Conservation (phyloP, 92 coral and sea anemone species). For the Palythoa caribaeorum region DNA sequence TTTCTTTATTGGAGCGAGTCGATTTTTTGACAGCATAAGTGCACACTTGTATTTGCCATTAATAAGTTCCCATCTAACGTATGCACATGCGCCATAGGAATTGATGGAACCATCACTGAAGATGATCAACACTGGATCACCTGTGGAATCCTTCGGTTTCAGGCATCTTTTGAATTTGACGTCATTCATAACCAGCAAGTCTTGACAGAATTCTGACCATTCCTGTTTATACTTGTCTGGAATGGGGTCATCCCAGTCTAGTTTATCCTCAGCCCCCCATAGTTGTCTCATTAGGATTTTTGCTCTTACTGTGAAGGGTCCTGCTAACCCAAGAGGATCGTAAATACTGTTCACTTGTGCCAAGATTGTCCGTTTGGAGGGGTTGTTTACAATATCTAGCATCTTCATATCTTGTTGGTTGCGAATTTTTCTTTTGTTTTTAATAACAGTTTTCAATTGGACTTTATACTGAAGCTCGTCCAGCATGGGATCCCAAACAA, state of each 20-base stretch:
- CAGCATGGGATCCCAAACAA: background rate
- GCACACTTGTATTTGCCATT: constrained; percentile 30
- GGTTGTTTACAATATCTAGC: no score
- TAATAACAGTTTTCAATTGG: background rate
- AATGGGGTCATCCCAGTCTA: constrained; percentile 24
- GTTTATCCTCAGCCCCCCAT: constrained; percentile 36
- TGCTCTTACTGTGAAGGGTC: constrained; percentile 58
- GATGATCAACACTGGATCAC: background rate
- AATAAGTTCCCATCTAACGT: constrained; percentile 59
- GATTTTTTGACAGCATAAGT: constrained; percentile 42
- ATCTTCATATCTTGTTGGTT: no score
- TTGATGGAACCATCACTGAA: no score
- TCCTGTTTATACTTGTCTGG: constrained; percentile 31
- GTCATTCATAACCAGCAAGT: constrained; percentile 58
- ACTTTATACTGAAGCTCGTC: background rate
- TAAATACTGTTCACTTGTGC: no score
- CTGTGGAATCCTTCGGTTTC: constrained; percentile 42
- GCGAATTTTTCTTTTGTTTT: background rate
- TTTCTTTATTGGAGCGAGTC: no score
- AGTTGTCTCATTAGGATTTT: constrained; percentile 64
- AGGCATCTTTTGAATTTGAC: constrained; percentile 16
- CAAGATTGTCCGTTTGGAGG: constrained; percentile 50
- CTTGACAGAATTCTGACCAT: constrained; percentile 57
- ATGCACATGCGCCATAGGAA: constrained; percentile 56
- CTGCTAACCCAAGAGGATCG: no score